Percentiles rank a stretch among this genome's conserved stretches.
These are phyloP conservation scores for Sebastes fasciatus DNA, from an alignment of 2,113 vertebrate genomes.

Conservation along the genomic window DNA sequence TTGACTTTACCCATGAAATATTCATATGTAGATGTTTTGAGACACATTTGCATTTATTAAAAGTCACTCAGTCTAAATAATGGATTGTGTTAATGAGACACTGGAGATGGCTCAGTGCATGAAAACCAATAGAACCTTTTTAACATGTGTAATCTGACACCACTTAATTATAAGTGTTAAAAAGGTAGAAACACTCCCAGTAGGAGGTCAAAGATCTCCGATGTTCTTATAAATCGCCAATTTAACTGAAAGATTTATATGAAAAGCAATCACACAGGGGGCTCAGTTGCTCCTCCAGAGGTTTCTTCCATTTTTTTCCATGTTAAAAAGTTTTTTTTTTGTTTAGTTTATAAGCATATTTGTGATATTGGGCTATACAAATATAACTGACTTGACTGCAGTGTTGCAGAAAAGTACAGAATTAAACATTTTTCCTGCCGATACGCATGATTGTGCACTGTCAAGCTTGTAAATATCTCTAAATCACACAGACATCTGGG, in stretches of 20 bases:
- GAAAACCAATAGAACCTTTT: neutral
- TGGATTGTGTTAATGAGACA: slow-evolving; percentile 42
- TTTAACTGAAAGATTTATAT: neutral
- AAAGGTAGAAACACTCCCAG: neutral
- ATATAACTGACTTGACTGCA: neutral
- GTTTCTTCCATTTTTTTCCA: too few relatives aligned
- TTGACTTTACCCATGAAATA: slow-evolving; percentile 57
- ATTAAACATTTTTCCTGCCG: neutral
- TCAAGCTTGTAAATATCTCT: neutral
- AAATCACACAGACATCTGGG: neutral
- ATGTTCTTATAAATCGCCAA: neutral
- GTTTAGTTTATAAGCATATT: too few relatives aligned
- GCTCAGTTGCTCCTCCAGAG: neutral
- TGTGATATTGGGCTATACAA: too few relatives aligned
- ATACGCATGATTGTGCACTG: neutral
- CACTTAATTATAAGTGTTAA: neutral
- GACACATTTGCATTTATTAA: slow-evolving; percentile 60
- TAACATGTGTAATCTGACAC: slow-evolving; percentile 12
- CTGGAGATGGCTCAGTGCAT: neutral
- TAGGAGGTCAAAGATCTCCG: neutral
- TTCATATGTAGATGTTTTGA: slow-evolving; percentile 56
- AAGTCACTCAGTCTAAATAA: slow-evolving; percentile 65
- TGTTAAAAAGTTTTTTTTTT: too few relatives aligned
- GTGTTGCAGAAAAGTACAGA: neutral
- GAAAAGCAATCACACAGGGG: neutral